Base-by-base conservation (phyloP, 2,797 vertebrate genomes). In the Adelosebastes latens region DNA sequence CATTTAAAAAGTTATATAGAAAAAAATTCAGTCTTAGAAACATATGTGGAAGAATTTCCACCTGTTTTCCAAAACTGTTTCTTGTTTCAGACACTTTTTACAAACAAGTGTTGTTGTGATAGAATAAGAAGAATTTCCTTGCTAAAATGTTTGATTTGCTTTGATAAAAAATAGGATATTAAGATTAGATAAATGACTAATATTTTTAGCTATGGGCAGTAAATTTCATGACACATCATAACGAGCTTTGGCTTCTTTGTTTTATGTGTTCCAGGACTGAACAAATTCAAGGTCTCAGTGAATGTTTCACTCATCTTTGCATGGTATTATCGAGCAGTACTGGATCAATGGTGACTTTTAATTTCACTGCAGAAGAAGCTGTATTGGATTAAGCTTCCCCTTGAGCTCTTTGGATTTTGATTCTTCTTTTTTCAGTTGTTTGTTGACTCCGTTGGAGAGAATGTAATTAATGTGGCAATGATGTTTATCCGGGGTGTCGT, bases 261-360 rank as follows among this genome's bases (percentile, higher is more conserved):
- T 72, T 27, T 55, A 18, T 79, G 4, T 29, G 49, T 27, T 55
- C 7, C 2, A 18, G 29, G 7, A 61, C 20, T 68, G 22, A 66
- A 39, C n/a, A 25, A 49, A 67, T 70, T 75, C 25, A 22, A 22
- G 11, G 53, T 55, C 55, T 7, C 14, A 27, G 12, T 27, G 12
- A 66, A 7, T 31, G 1, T 24, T 68, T 71, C 18, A 14, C 61
- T 36, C 53, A 31, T 34, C 8, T 22, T 25, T 63, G 42, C 56
- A 64, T 72, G 55, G 59, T 22, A 59, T 59, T 71, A 25, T 42
- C 20, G 24, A 8, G 7, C 29, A 1, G 3, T 20, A 2, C 13
- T 64, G 53, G 46, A 72, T 63, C 66, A 72, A 56, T 53, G 3
- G 16, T 49, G 60, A 59, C 22, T 59, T 78, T 77, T 62, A 53